Conservation (phyloP, 2,113 vertebrate species). For the Python bivittatus region DNA sequence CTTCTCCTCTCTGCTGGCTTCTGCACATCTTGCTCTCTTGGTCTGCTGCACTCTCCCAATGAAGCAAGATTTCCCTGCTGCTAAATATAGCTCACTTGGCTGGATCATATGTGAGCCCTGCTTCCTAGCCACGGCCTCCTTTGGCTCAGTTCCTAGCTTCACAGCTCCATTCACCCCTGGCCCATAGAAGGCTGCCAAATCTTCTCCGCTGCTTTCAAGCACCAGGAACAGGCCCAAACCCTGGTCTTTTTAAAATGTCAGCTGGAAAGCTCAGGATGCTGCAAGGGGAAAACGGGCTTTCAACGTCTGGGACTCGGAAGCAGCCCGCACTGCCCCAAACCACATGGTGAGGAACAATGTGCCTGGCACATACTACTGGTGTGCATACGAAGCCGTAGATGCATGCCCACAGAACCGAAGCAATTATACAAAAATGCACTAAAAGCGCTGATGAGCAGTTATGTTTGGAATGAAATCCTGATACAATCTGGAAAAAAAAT, state of each 20-base stretch:
- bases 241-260: background rate
- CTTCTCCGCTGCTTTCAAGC: background rate
- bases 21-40: background rate
- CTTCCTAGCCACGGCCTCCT: constrained; percentile 15
- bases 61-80: background rate
- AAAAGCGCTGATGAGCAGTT: background rate
- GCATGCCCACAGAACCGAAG: background rate
- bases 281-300: background rate
- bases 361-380: background rate
- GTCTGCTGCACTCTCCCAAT: background rate
- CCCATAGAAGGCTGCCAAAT: accelerated
- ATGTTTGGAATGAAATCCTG: background rate
- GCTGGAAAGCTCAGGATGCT: background rate
- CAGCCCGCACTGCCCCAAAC: background rate
- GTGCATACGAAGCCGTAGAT: background rate
- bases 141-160: constrained; percentile 28
- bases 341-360: background rate
- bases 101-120: background rate
- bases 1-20: background rate
- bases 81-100: constrained; percentile 28
- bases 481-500: background rate
- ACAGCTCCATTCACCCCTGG: accelerated
- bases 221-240: background rate
- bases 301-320: background rate
- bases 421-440: background rate